Percentiles rank a stretch among this genome's conserved stretches.
These are phyloP conservation scores for Palythoa heliodiscus DNA, from an alignment of 92 coral and sea anemone genomes.

Conservation along the genomic window DNA sequence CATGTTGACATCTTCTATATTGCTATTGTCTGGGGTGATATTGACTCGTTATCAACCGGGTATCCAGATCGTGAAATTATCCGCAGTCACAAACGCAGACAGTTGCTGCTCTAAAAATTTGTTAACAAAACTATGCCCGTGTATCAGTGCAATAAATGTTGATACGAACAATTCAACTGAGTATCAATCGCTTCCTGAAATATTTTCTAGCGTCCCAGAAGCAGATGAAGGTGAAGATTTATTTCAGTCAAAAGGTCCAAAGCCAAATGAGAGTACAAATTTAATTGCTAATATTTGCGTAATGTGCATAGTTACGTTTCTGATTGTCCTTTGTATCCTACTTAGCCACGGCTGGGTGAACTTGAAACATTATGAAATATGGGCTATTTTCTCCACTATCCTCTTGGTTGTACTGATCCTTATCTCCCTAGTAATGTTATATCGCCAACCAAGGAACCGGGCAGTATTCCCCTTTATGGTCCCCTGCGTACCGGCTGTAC, in stretches of 20 bases:
- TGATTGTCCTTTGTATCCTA: slow-evolving; percentile 62
- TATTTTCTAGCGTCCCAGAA: slow-evolving; percentile 3
- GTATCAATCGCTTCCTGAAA: not conserved
- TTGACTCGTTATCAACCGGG: slow-evolving; percentile 81
- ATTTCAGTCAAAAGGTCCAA: not conserved
- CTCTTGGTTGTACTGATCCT: slow-evolving; percentile 51
- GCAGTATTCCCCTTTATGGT: slow-evolving; percentile 82
- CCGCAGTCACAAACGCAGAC: not conserved
- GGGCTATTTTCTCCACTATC: slow-evolving; percentile 49
- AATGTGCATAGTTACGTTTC: slow-evolving; percentile 48
- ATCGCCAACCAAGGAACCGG: slow-evolving; percentile 70
- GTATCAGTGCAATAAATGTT: not conserved
- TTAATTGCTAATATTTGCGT: slow-evolving; percentile 62
- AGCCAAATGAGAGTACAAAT: slow-evolving; percentile 31
- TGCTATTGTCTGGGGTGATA: slow-evolving; percentile 77
- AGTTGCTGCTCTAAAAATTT: not conserved
- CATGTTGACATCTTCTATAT: slow-evolving; percentile 64
- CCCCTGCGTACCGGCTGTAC: slow-evolving; percentile 75
- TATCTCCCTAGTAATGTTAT: slow-evolving; percentile 55
- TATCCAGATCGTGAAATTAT: slow-evolving; percentile 12
- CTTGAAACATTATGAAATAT: slow-evolving; percentile 27
- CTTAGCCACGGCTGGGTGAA: slow-evolving; percentile 46
- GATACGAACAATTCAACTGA: not conserved
- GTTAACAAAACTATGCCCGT: slow-evolving; percentile 1
- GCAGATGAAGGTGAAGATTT: not conserved